Base-by-base conservation (phyloP, 1,140 invertebrate genomes). In the Brachionus plicatilis region DNA sequence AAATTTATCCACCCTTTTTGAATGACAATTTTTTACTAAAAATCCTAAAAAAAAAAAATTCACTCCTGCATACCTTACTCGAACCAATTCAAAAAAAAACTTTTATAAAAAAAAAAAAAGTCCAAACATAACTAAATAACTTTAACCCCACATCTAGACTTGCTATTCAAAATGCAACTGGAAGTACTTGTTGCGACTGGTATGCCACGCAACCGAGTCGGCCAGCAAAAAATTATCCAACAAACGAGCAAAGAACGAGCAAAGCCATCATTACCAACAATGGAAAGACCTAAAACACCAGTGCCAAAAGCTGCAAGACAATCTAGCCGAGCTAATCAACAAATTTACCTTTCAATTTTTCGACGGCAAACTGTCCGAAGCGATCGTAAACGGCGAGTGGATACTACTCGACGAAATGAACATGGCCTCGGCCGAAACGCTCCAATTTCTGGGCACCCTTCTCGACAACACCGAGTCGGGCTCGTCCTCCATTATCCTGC, bases 341-440 rank as follows among this genome's bases (percentile, higher is more conserved):
- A 82, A 68, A 43, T 82, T 82, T 27, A 65, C 79, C 1, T 82
- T 82, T 68, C 72, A 76, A 82, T 82, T 60, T 47, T 82, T 68
- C 24, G 33, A 82, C 20, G 96, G 97, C 20, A 94, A 93, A 85
- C 90, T 99, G 85, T 93, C 98, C 1, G 95, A 93, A 90, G 96
- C 96, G 8, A 91, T 98, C 85, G 93, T 93, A 88, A 92, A 95
- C 86, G 96, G 93, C 89, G 91, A 96, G 86, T 99, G 97, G 97
- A 94, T 99, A 43, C 89, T 99, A 20, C 88, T 99, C 41, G 97
- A 99, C 89, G 97, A 99, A 92, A 98, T 99, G 29, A 99, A 99
- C 91, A 92, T 99, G 84, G 96, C 97, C 0, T 94, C 94, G 65
- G 93, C 95, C 0, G 97, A 99, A 91, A 98, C 96, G 14, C 91